phyloP scores from a whole-genome alignment of 2,797 vertebrate genomes.

The Dallia pectoralis region DNA sequence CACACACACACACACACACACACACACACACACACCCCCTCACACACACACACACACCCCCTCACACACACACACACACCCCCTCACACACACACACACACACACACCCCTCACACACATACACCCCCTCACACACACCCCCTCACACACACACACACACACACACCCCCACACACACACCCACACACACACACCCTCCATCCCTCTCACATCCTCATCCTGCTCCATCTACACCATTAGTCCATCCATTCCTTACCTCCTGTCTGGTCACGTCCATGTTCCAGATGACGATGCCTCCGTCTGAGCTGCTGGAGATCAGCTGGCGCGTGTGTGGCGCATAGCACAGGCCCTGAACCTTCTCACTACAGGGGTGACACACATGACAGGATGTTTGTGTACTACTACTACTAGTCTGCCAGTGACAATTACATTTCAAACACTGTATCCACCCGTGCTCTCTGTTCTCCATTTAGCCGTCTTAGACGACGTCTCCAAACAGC shows the following conservation, averaged over 20 bases:
- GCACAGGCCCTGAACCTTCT: conserved; percentile 93
- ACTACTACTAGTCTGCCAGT: not conserved
- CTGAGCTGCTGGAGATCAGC: conserved; percentile 93
- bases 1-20: no score
- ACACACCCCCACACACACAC: no score
- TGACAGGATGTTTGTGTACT: not conserved
- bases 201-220: not conserved
- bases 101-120: no score
- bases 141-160: no score
- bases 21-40: no score
- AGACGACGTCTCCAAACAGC: not conserved
- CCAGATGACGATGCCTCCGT: conserved; percentile 95
- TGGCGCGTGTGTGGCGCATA: conserved; percentile 94
- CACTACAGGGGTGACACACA: conserved; percentile 68
- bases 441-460: not conserved
- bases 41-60: no score
- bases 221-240: not conserved
- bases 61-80: no score
- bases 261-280: conserved; percentile 98
- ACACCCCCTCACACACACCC: no score
- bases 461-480: not conserved
- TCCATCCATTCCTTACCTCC: conserved; percentile 79
- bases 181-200: no score
- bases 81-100: no score
- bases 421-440: not conserved